phyloP scores from a whole-genome alignment of 2,113 vertebrate species.

The Lycocorax pyrrhopterus region DNA sequence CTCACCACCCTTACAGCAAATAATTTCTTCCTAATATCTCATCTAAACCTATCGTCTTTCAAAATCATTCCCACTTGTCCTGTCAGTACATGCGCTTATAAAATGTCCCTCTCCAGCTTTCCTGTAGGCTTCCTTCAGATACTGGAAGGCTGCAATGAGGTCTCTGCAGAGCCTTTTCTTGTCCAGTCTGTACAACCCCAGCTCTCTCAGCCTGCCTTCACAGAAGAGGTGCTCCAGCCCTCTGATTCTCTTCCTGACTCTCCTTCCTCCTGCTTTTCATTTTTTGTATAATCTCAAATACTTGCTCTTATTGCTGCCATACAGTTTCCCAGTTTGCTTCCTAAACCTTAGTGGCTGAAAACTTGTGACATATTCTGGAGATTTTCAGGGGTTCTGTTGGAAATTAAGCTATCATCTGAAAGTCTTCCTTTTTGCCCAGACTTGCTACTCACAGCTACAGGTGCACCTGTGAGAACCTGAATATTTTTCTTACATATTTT shows the following conservation, averaged over 20 bases:
- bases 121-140: too few species aligned
- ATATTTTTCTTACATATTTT: neutral
- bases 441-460: neutral
- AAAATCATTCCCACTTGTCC: neutral
- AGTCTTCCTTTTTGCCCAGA: neutral
- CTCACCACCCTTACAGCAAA: neutral
- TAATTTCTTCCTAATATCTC: neutral
- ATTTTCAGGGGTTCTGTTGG: neutral
- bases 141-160: neutral
- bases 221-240: neutral
- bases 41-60: neutral
- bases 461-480: neutral
- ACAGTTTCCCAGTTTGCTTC: neutral
- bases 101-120: neutral
- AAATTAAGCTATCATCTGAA: neutral
- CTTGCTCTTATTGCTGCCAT: neutral
- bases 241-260: neutral
- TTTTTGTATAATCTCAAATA: neutral
- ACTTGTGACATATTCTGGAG: neutral
- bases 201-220: neutral
- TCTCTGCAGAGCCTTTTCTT: neutral
- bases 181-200: neutral
- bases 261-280: fast-evolving
- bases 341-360: neutral
- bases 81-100: neutral